Percentiles rank a stretch among this genome's conserved stretches.
Evolutionary conservation across 2,797 vertebrate species (phyloP).

Genomic region (Micropoecilia bifurca): DNA sequence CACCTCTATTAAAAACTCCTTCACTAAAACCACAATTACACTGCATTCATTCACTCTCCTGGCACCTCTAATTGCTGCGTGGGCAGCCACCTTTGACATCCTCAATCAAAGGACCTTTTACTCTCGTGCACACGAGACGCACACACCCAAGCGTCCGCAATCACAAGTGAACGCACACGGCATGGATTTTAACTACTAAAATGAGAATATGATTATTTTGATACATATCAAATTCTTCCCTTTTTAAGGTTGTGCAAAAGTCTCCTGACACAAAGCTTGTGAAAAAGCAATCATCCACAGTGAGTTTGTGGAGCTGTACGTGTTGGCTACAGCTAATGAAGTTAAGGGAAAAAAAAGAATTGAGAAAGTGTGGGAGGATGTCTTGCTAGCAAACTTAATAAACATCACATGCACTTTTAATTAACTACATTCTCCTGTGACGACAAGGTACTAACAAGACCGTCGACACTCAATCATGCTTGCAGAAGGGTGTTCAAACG

Average conservation of each 20-base stretch:
- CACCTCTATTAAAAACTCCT: slow-evolving; percentile 72
- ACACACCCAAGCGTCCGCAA: background rate
- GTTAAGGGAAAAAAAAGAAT: slow-evolving; percentile 49
- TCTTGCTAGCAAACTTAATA: slow-evolving; percentile 68
- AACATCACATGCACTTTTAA: slow-evolving; percentile 75
- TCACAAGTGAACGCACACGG: slow-evolving; percentile 12
- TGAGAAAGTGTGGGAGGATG: slow-evolving; percentile 59
- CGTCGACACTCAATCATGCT: slow-evolving; percentile 58
- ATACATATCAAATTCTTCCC: slow-evolving; percentile 16
- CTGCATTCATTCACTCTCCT: slow-evolving; percentile 47
- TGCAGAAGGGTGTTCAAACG: slow-evolving; percentile 35
- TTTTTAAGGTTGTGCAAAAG: slow-evolving; percentile 26
- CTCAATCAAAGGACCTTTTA: slow-evolving; percentile 71
- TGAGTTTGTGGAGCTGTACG: slow-evolving; percentile 41
- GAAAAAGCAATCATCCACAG: slow-evolving; percentile 26
- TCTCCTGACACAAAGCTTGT: slow-evolving; percentile 5
- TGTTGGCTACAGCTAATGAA: slow-evolving; percentile 56
- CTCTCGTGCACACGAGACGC: slow-evolving; percentile 26
- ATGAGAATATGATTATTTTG: slow-evolving; percentile 35
- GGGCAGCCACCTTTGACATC: slow-evolving; percentile 71
- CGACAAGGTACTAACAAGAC: slow-evolving; percentile 73
- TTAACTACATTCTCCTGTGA: slow-evolving; percentile 71
- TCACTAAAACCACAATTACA: slow-evolving; percentile 56
- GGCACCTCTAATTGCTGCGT: slow-evolving; percentile 72
- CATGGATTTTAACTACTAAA: slow-evolving; percentile 7